Percentiles rank a stretch among this genome's conserved stretches.
Evolutionary conservation across 2,797 vertebrate genomes (phyloP).

Genomic region (Amphiprion clarkii): DNA sequence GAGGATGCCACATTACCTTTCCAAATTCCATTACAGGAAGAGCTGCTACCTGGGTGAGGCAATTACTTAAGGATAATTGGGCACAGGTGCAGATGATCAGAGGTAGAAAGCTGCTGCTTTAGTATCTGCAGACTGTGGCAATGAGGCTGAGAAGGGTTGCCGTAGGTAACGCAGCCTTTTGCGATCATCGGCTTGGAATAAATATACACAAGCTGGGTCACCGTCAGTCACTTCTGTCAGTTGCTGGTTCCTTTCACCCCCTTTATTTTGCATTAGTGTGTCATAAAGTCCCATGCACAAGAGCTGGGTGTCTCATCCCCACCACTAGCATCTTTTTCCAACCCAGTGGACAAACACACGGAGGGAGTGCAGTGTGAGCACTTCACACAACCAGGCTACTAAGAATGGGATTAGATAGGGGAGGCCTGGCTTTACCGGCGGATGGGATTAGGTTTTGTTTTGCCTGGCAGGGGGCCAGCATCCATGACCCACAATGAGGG

Average conservation of each 20-base stretch:
- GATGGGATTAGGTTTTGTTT: conserved; percentile 85
- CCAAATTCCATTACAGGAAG: conserved; percentile 75
- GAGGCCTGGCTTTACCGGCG: conserved; percentile 72
- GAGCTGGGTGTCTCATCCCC: conserved; percentile 49
- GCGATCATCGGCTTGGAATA: conserved; percentile 49
- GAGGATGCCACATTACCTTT: conserved; percentile 68
- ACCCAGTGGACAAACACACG: conserved; percentile 73
- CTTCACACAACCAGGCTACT: conserved; percentile 77
- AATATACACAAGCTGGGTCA: conserved; percentile 27
- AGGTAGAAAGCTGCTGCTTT: conserved; percentile 73
- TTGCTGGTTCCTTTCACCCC: conserved; percentile 2
- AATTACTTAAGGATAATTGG: conserved; percentile 83
- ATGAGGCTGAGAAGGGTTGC: conserved; percentile 31
- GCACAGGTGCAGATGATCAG: conserved; percentile 82
- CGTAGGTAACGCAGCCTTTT: conserved; percentile 38
- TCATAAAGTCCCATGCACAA: conserved; percentile 43
- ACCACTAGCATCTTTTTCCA: conserved; percentile 72
- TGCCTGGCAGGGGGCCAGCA: conserved; percentile 72
- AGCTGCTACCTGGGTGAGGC: conserved; percentile 71
- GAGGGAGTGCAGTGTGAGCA: conserved; percentile 79
- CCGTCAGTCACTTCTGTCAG: conserved; percentile 15
- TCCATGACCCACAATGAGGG: conserved; percentile 71
- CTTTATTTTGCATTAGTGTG: neutral
- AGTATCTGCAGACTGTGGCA: conserved; percentile 57
- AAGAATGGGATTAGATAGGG: conserved; percentile 78